A percentile compares a stretch with the other conserved stretches of the same genome.
Evolutionary conservation across 2,888 invertebrate species (phyloP).

Genomic region (Acleris emargana): DNA sequence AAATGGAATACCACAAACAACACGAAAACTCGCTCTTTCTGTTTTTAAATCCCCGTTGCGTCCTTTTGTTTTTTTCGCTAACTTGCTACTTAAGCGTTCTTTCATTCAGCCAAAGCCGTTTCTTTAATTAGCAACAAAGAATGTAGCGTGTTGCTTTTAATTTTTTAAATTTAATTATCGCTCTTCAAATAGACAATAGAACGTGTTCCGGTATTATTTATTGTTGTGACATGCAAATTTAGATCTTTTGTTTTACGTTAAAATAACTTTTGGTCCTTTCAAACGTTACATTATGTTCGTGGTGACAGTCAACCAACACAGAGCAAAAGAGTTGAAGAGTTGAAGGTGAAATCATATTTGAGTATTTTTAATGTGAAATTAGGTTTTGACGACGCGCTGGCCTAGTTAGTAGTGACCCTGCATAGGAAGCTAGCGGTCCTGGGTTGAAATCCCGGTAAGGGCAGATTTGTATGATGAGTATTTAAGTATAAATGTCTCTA

Average conservation of each 20-base stretch:
- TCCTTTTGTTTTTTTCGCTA: constrained; percentile 65
- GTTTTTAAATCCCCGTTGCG: constrained; percentile 69
- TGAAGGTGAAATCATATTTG: too few relatives aligned
- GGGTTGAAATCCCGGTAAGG: too few relatives aligned
- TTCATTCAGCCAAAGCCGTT: constrained; percentile 72
- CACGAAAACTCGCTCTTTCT: constrained; percentile 74
- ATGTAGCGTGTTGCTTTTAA: constrained; percentile 78
- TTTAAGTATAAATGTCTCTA: too few relatives aligned
- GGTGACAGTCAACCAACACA: too few relatives aligned
- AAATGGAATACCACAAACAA: constrained; percentile 68
- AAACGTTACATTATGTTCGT: too few relatives aligned
- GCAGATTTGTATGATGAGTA: too few relatives aligned
- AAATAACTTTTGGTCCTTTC: too few relatives aligned
- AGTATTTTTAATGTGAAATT: too few relatives aligned
- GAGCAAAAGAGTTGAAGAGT: too few relatives aligned
- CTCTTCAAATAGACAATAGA: constrained; percentile 69
- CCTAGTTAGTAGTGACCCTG: too few relatives aligned
- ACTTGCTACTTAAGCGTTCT: constrained; percentile 80
- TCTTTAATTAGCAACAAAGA: constrained; percentile 81
- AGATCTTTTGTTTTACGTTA: constrained; percentile 10
- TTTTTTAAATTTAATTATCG: constrained; percentile 80
- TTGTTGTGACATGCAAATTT: constrained; percentile 70
- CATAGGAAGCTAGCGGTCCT: too few relatives aligned
- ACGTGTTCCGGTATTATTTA: constrained; percentile 68
- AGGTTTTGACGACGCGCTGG: too few relatives aligned